Evolutionary conservation across 2,888 invertebrate genomes (phyloP).

Genomic region (Amblyteles armatorius): DNA sequence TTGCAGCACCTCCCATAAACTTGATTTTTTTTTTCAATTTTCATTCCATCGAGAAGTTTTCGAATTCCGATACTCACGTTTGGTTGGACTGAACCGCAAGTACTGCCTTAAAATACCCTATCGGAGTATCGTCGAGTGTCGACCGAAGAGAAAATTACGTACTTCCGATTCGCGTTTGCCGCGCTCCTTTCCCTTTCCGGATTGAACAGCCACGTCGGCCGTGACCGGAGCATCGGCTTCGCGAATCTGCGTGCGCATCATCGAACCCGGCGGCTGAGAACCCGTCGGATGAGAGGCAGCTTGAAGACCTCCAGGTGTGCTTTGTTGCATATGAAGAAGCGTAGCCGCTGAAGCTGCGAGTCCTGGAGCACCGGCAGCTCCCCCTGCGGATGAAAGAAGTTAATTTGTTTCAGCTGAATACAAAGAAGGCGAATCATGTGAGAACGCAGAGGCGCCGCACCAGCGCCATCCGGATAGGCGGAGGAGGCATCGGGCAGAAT

Average conservation of each 20-base stretch:
- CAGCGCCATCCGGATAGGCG: neutral
- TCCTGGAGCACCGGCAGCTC: neutral
- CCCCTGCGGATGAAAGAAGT: neutral
- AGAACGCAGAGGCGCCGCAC: neutral
- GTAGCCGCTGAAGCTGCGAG: neutral
- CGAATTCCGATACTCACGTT: too few relatives aligned
- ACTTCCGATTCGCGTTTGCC: constrained; percentile 74
- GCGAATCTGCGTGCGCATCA: neutral
- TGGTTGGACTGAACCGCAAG: too few relatives aligned
- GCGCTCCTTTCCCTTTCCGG: constrained; percentile 58
- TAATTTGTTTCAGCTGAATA: neutral
- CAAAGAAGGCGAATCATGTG: neutral
- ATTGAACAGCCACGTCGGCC: constrained; percentile 57
- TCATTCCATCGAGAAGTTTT: too few relatives aligned
- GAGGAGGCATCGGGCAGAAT: neutral
- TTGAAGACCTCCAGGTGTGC: neutral
- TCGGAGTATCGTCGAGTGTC: neutral
- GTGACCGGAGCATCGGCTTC: constrained; percentile 21
- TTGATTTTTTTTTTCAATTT: too few relatives aligned
- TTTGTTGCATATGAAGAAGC: neutral
- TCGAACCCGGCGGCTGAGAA: neutral
- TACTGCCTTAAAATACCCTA: too few relatives aligned
- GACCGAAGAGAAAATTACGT: constrained; percentile 1
- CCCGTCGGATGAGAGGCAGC: neutral
- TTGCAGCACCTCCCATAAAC: too few relatives aligned